These are phyloP conservation scores for Oryzias celebensis DNA, from an alignment of 2,113 vertebrate species.

Conservation along the genomic window DNA sequence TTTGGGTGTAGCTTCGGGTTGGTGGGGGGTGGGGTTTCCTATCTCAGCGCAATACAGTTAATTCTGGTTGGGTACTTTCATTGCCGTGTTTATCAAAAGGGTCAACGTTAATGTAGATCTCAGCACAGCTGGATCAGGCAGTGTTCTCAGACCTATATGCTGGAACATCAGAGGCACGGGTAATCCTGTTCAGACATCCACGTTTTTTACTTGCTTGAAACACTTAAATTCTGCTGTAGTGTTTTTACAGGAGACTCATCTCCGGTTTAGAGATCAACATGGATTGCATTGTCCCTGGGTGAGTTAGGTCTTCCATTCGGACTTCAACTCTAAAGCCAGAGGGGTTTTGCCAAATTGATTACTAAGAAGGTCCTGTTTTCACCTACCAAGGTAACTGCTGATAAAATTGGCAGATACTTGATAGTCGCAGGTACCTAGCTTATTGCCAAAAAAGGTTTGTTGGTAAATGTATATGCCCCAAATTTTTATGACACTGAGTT, in stretches of 20 bases:
- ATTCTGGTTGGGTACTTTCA: not conserved
- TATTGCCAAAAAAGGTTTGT: not conserved
- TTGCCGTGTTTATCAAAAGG: not conserved
- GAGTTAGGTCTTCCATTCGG: not conserved
- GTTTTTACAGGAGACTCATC: not conserved
- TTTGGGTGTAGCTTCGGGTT: not conserved
- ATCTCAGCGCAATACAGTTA: not conserved
- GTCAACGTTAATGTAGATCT: not conserved
- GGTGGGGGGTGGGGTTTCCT: no score
- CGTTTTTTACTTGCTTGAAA: no score
- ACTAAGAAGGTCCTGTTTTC: not conserved
- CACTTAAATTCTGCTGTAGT: no score
- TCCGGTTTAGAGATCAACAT: accelerated
- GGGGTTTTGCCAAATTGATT: not conserved
- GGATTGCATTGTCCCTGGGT: not conserved
- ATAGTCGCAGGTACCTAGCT: not conserved
- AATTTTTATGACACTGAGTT: conserved; percentile 11
- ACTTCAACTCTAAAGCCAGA: not conserved
- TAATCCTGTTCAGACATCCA: no score
- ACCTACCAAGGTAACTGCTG: accelerated
- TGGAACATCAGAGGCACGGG: conserved; percentile 1
- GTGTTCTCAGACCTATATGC: not conserved
- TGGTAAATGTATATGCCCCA: not conserved
- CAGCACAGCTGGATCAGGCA: not conserved
- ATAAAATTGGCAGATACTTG: not conserved